Conservation (phyloP, 1,140 invertebrate genomes). For the Temnothorax curvispinosus region DNA sequence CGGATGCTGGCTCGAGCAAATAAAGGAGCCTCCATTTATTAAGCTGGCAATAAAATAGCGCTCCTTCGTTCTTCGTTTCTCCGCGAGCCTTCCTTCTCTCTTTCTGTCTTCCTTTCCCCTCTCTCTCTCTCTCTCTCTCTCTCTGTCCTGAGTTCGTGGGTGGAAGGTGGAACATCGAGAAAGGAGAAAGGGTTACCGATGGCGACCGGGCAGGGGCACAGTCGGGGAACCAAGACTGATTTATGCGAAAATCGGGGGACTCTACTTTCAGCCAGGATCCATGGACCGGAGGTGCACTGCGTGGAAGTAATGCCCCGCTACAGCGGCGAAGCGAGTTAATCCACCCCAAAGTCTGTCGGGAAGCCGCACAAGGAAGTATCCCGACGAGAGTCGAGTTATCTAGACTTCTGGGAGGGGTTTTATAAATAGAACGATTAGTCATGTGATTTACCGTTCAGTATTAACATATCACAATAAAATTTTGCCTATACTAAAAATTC, state of each 20-base stretch:
- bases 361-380: constrained; percentile 67
- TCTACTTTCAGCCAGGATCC: constrained; percentile 65
- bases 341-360: constrained; percentile 65
- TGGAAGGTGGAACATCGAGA: constrained; percentile 74
- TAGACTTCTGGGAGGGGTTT: constrained; percentile 26
- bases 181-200: constrained; percentile 59
- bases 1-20: constrained; percentile 82
- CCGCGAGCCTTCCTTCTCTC: constrained; percentile 32
- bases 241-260: constrained; percentile 77
- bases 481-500: background rate
- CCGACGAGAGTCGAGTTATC: constrained; percentile 50
- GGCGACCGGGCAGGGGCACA: constrained; percentile 51
- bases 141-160: constrained; percentile 63
- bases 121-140: background rate
- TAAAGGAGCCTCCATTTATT: constrained; percentile 85
- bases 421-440: constrained; percentile 73
- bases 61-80: constrained; percentile 71
- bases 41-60: constrained; percentile 84
- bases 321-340: constrained; percentile 69
- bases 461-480: background rate
- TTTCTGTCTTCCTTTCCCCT: constrained; percentile 50
- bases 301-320: constrained; percentile 70
- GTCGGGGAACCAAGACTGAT: constrained; percentile 69
- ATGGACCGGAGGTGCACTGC: constrained; percentile 61
- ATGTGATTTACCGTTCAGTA: constrained; percentile 67